Evolutionary conservation across 1,140 invertebrate genomes (phyloP).

Genomic region (Hyles vespertilio): DNA sequence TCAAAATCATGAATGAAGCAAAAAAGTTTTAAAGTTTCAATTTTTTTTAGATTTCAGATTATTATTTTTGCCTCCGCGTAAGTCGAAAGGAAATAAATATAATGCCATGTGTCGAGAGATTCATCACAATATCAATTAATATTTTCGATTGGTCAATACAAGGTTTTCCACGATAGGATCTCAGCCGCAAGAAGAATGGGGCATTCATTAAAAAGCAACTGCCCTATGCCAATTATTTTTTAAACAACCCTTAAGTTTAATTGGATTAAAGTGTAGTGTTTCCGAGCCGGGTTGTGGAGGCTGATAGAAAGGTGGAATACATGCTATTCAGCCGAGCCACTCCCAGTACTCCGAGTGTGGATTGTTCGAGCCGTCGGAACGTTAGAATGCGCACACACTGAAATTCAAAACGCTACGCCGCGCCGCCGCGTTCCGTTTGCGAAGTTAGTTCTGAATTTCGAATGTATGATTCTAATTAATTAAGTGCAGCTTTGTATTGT

Average conservation of each 20-base stretch:
- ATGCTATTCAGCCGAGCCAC: constrained; percentile 10
- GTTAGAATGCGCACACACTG: neutral
- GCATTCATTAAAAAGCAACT: too few species aligned
- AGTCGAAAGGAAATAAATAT: too few species aligned
- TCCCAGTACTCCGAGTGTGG: neutral
- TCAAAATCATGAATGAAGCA: too few species aligned
- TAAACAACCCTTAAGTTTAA: constrained; percentile 9
- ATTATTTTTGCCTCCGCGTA: too few species aligned
- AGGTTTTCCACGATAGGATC: too few species aligned
- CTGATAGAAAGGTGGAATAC: constrained; percentile 8
- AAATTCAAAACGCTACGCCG: constrained; percentile 1
- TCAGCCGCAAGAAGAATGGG: too few species aligned
- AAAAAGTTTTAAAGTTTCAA: too few species aligned
- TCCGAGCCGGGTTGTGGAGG: neutral
- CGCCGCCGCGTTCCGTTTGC: neutral
- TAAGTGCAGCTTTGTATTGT: too few species aligned
- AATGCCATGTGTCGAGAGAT: too few species aligned
- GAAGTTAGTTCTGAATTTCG: neutral
- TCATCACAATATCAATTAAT: too few species aligned
- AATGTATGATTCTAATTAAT: constrained; percentile 2
- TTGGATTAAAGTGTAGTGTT: constrained; percentile 6
- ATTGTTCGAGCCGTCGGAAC: constrained; percentile 4
- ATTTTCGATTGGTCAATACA: too few species aligned
- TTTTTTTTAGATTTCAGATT: too few species aligned
- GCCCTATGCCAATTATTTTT: constrained; percentile 11